Base-by-base conservation (phyloP, 2,113 vertebrate genomes). In the Pontoporia blainvillei region DNA sequence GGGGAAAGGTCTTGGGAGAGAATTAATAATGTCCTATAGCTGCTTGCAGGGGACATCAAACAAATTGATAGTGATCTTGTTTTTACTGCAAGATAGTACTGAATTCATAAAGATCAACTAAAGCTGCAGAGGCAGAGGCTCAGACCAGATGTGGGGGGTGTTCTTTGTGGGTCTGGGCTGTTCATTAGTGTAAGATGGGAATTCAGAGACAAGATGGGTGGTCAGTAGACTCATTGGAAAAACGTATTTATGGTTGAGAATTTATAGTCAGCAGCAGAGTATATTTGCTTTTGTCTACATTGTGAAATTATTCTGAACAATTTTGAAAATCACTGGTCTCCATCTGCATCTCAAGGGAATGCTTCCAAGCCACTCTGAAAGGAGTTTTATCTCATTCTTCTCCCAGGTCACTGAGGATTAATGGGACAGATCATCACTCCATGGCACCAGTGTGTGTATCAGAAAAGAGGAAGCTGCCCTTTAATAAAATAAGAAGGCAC, bases 21-120 rank as follows among this genome's bases (percentile, higher is more conserved):
- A 96, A 96, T 96, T 97, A 96, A 97, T 97, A 97, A 96, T 82
- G 76, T 96, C 81, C 75, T 94, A 96, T 92, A 95, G 81, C 64
- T 86, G 59, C 71, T 96, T 91, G 46, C 81, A 96, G 86, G 86
- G 13, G 61, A 41, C 36, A 94, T 83, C 67, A 97, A 97, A 76
- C 88, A 97, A 90, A 90, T 59, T 78, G 62, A 95, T 93, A 96
- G 49, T 75, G 95, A 96, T 67, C 96, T 94, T 98, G 27, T 79
- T 97, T 97, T 85, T 95, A 75, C 57, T 81, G 27, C 3, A 97
- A 82, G 84, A 59, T n/a, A 82, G 85, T 72, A 87, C 39, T 29
- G 92, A 97, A 97, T 96, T 97, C 69, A 90, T 87, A 59, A 54
- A 79, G 71, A 91, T 66, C 39, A 91, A 79, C 41, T 36, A 73